Base-by-base conservation (phyloP, 2,888 invertebrate genomes). In the Tetanocera ferruginea region DNA sequence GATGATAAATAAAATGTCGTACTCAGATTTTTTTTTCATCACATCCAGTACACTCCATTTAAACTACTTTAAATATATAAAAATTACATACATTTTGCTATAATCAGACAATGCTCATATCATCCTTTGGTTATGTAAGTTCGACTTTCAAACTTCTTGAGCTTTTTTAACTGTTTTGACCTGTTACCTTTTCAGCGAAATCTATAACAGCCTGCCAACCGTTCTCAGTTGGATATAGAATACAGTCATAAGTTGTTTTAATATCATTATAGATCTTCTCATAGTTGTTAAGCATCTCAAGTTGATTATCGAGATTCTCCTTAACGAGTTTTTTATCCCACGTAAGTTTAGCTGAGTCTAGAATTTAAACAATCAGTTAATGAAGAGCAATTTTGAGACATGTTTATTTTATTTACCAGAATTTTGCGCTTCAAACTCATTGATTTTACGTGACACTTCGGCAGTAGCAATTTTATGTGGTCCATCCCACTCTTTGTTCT, bases 201-300 rank as follows among this genome's bases (percentile, higher is more conserved):
- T 90, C 90, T 25, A 90, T 86, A 17, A 89, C 86, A 11, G 88
- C 83, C 62, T 85, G 93, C 98, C 98, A 99, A 43, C 94, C 93
- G 31, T 91, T 91, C n/a, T 98, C 98, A 90, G 98, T 97, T 86
- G 97, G 93, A 90, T 97, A 99, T 37, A 98, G 92, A 72, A 99
- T 92, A 90, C 98, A 97, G 90, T 99, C 99, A 88, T 95, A 97
- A 5, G 96, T 93, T 2, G 97, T 97, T 23, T 98, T 98, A 9
- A 94, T 89, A 87, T 98, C 98, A 76, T 90, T 91, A 88, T 94
- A 97, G 87, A 97, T 96, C 88, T 98, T 98, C 82, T 99, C 98
- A 69, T 94, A 91, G 79, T 91, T 92, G 83, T 93, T 95, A 78
- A 99, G 91, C 78, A 95, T 92, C 84, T 99, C 98, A 73, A 98